phyloP scores from a whole-genome alignment of 2,888 invertebrate genomes.

The Himalopsyche japonica region DNA sequence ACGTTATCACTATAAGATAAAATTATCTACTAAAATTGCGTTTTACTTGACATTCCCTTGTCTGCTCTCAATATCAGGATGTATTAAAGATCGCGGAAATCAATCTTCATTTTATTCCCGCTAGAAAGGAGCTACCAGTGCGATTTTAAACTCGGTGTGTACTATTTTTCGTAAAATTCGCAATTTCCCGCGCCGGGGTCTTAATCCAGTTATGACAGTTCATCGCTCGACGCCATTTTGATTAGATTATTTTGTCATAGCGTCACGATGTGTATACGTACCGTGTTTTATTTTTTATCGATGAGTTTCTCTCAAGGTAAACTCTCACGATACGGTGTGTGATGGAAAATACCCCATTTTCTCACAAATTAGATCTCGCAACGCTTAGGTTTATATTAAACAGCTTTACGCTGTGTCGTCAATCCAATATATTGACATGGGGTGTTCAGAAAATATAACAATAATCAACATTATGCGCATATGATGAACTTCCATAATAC shows the following conservation, averaged over 20 bases:
- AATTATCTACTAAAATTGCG: too few relatives aligned
- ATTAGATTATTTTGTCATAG: background rate
- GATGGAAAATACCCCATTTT: background rate
- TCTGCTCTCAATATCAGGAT: background rate
- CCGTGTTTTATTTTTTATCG: background rate
- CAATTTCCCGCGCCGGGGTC: constrained; percentile 5
- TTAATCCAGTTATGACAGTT: constrained; percentile 16
- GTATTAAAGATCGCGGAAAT: background rate
- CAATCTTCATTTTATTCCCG: constrained; percentile 17
- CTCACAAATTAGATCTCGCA: background rate
- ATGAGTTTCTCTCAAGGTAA: background rate
- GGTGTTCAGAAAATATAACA: too few relatives aligned
- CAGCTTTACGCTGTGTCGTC: background rate
- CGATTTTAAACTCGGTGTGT: background rate
- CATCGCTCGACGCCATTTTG: background rate
- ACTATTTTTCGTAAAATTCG: constrained; percentile 19
- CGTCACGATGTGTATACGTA: background rate
- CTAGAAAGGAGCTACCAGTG: background rate
- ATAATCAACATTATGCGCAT: too few relatives aligned
- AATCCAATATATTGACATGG: too few relatives aligned
- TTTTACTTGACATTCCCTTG: background rate
- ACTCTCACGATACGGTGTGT: background rate
- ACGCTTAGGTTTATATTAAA: background rate
- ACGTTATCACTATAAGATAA: too few relatives aligned
- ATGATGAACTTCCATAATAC: too few relatives aligned